Percentiles rank a stretch among this genome's conserved stretches.
These are phyloP conservation scores for Acanthaster planci DNA, from an alignment of 35 echinoderm and acorn worm genomes.

Conservation along the genomic window DNA sequence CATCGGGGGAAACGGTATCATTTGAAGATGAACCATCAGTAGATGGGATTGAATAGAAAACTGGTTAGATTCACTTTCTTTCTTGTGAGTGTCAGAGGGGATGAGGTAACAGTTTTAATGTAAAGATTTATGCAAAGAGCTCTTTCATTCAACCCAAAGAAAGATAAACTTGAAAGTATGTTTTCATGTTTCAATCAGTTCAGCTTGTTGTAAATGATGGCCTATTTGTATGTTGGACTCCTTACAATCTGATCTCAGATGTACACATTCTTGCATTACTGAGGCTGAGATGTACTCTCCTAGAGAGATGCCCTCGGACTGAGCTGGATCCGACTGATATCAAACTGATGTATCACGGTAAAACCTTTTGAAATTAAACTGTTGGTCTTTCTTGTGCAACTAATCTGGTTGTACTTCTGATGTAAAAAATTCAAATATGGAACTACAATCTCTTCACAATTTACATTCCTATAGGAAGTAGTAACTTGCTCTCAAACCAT, in stretches of 20 bases:
- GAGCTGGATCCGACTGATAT: conserved; percentile 22
- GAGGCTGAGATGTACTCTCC: background rate
- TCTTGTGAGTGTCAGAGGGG: background rate
- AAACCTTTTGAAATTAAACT: background rate
- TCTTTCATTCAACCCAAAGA: background rate
- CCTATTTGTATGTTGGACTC: too few relatives aligned
- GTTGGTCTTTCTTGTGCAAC: background rate
- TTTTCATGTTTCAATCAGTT: background rate
- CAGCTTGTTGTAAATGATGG: too few relatives aligned
- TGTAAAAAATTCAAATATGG: background rate
- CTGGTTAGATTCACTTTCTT: background rate
- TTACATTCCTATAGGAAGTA: background rate
- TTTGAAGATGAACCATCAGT: too few relatives aligned
- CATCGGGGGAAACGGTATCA: too few relatives aligned
- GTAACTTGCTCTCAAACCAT: background rate
- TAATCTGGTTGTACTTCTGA: background rate
- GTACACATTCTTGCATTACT: conserved; percentile 4
- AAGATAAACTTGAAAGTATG: background rate
- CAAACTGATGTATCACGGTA: conserved; percentile 55
- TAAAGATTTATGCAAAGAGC: background rate
- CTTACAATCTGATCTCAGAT: background rate
- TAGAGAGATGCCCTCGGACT: background rate
- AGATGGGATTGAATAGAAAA: too few relatives aligned
- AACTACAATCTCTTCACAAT: background rate
- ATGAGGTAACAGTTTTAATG: background rate